A percentile compares a stretch with the other conserved stretches of the same genome.
phyloP scores from a whole-genome alignment of 2,113 vertebrate species.

The Siphamia tubifer region DNA sequence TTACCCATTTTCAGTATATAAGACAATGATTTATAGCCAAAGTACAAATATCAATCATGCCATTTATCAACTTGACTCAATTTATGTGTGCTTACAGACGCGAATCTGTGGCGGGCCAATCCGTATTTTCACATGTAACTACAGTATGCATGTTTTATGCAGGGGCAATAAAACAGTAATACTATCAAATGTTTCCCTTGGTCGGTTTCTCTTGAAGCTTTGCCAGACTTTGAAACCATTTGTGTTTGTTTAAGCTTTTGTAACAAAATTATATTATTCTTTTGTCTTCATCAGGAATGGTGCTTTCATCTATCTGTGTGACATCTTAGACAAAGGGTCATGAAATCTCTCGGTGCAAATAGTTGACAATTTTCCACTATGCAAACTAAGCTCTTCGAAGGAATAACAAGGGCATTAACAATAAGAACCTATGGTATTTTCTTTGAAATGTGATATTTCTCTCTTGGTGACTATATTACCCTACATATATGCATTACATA shows the following conservation, averaged over 20 bases:
- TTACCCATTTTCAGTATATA: not conserved
- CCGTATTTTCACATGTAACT: not conserved
- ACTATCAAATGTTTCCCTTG: conserved; percentile 5
- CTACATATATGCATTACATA: not conserved
- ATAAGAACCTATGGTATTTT: not conserved
- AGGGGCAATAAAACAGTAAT: not conserved
- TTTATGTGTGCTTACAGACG: not conserved
- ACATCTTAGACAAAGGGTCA: conserved; percentile 3
- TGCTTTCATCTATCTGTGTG: not conserved
- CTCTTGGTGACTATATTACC: not conserved
- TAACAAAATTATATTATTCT: conserved; percentile 11
- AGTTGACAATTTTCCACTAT: conserved; percentile 20
- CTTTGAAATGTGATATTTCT: conserved; percentile 20
- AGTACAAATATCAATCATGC: not conserved
- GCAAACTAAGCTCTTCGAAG: conserved; percentile 17
- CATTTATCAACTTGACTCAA: not conserved
- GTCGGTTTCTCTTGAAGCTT: not conserved
- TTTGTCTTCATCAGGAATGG: not conserved
- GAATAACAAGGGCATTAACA: conserved; percentile 24
- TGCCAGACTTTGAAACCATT: no score
- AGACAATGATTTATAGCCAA: not conserved
- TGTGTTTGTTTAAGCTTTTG: conserved; percentile 19
- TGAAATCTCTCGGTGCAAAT: conserved; percentile 11
- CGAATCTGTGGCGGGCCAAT: not conserved
- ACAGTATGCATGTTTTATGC: not conserved